phyloP scores from a whole-genome alignment of 1,140 invertebrate genomes.

The Nilaparvata lugens region DNA sequence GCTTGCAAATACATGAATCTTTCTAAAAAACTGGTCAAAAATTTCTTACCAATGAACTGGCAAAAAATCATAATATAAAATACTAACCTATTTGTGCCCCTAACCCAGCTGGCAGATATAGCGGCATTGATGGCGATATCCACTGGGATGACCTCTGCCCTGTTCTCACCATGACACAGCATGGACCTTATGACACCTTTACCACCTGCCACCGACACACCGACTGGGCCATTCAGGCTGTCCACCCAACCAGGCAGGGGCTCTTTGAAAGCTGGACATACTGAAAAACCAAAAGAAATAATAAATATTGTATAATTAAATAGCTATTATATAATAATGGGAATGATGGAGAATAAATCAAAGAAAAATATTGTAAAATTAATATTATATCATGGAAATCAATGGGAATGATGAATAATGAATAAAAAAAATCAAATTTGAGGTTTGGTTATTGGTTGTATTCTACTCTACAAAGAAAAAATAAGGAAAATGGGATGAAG shows the following conservation, averaged over 20 bases:
- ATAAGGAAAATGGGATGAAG: no score
- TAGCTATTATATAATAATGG: not conserved
- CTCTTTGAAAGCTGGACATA: constrained; percentile 31
- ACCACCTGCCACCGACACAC: constrained; percentile 37
- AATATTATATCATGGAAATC: not conserved
- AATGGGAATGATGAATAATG: no score
- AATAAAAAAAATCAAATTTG: no score
- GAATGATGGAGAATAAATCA: no score
- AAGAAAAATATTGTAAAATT: no score
- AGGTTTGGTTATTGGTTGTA: no score
- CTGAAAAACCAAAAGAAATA: constrained; percentile 29
- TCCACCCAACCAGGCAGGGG: constrained; percentile 54
- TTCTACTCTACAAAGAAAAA: no score
- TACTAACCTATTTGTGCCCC: constrained; percentile 22
- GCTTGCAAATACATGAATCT: no score
- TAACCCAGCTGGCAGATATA: constrained; percentile 44
- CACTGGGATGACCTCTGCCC: constrained; percentile 53
- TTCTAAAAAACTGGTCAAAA: no score
- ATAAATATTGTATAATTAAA: no score
- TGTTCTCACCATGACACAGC: constrained; percentile 36
- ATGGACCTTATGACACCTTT: constrained; percentile 50
- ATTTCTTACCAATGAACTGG: no score
- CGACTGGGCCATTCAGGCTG: constrained; percentile 56
- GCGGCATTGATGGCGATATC: constrained; percentile 53
- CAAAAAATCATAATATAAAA: no score